Percentiles rank a stretch among this genome's conserved stretches.
These are phyloP conservation scores for Saturnia japonica DNA, from an alignment of 2,888 invertebrate species.

Conservation along the genomic window DNA sequence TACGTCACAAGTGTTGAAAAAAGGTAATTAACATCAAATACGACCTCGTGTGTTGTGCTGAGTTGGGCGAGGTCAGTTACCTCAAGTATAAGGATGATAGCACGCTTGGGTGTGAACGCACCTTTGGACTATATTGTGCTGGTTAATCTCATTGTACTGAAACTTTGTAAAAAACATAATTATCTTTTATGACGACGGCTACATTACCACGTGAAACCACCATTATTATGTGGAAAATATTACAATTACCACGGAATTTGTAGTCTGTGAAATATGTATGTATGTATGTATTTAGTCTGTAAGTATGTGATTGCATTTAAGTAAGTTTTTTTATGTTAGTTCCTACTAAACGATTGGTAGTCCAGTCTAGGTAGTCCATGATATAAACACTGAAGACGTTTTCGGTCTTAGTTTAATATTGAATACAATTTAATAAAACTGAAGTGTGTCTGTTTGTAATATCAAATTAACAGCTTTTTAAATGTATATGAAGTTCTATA, in stretches of 20 bases:
- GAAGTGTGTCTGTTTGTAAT: no score
- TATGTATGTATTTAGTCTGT: no score
- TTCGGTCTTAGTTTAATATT: neutral
- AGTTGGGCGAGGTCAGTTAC: constrained; percentile 48
- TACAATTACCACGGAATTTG: no score
- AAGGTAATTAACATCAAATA: constrained; percentile 28
- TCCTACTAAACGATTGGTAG: no score
- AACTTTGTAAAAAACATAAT: neutral
- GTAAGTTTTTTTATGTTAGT: no score
- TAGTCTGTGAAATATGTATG: no score
- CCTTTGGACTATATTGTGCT: neutral
- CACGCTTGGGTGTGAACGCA: constrained; percentile 15
- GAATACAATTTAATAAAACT: no score
- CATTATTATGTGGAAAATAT: no score
- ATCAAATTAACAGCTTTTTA: no score
- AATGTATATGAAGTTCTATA: no score
- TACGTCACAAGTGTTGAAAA: constrained; percentile 21
- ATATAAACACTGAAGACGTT: neutral
- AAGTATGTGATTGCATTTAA: no score
- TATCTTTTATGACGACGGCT: neutral
- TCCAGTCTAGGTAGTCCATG: neutral
- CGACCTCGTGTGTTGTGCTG: constrained; percentile 30
- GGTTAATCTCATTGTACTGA: neutral
- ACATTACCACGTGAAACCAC: no score
- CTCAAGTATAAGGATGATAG: neutral